Percentiles rank a stretch among this genome's conserved stretches.
Evolutionary conservation across 2,113 vertebrate genomes (phyloP).

Genomic region (Bujurquina vittata): DNA sequence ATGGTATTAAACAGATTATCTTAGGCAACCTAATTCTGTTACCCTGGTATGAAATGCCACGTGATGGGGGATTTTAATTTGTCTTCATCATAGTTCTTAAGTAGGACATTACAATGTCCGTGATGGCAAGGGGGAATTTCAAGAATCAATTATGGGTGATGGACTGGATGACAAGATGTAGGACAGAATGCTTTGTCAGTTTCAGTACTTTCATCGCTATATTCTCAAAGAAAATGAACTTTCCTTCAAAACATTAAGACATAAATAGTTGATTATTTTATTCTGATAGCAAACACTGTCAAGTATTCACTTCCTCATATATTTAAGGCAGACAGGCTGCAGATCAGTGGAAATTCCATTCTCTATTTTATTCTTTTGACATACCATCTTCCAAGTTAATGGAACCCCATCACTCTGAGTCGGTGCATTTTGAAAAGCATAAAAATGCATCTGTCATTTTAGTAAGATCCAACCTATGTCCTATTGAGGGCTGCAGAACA

Average conservation of each 20-base stretch:
- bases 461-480: background rate
- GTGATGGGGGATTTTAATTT: constrained; percentile 39
- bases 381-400: background rate
- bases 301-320: background rate
- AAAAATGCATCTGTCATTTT: background rate
- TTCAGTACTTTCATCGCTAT: background rate
- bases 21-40: constrained; percentile 26
- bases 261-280: background rate
- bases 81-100: constrained; percentile 22
- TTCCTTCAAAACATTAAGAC: background rate
- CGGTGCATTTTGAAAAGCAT: background rate
- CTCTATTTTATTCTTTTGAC: no score
- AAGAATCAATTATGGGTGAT: constrained; percentile 41
- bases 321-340: background rate
- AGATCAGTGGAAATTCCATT: no score
- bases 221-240: background rate
- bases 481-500: background rate
- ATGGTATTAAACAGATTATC: constrained; percentile 46
- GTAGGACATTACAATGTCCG: constrained; percentile 30
- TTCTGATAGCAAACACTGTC: background rate
- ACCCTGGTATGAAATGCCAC: constrained; percentile 17
- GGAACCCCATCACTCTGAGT: background rate
- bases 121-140: constrained; percentile 42
- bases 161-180: constrained; percentile 2
- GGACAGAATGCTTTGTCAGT: constrained; percentile 9